Percentiles rank a stretch among this genome's conserved stretches.
These are phyloP conservation scores for Volucella bombylans DNA, from an alignment of 2,888 invertebrate genomes.

Conservation along the genomic window DNA sequence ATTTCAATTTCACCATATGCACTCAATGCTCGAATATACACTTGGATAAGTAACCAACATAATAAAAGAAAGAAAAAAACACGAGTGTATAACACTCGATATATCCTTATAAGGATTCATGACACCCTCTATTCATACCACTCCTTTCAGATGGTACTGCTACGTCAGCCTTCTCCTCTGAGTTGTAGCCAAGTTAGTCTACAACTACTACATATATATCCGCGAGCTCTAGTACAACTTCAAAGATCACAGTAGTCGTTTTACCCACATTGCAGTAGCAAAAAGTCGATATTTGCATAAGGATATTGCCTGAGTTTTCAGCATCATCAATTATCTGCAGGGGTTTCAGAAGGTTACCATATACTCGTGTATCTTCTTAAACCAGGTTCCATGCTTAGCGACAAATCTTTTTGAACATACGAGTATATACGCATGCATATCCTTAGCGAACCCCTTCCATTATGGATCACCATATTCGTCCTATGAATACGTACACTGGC, in stretches of 20 bases:
- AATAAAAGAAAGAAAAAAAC: too few species aligned
- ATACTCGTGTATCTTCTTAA: background rate
- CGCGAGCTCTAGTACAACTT: slow-evolving; percentile 18
- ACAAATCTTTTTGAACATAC: slow-evolving; percentile 11
- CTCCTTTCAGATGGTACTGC: slow-evolving; percentile 37
- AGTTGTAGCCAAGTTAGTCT: background rate
- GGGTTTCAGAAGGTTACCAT: slow-evolving; percentile 16
- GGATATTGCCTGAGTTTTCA: slow-evolving; percentile 50
- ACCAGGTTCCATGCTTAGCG: background rate
- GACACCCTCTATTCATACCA: slow-evolving; percentile 10
- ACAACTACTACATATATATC: slow-evolving; percentile 16
- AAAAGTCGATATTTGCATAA: slow-evolving; percentile 46
- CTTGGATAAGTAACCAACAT: background rate
- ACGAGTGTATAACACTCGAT: background rate
- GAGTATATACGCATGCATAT: slow-evolving; percentile 41
- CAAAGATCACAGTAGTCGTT: slow-evolving; percentile 35
- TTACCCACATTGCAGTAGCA: slow-evolving; percentile 51
- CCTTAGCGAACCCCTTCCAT: slow-evolving; percentile 4
- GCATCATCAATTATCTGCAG: slow-evolving; percentile 10
- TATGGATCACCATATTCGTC: slow-evolving; percentile 32
- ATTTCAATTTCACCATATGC: background rate
- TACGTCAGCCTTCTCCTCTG: slow-evolving; percentile 38
- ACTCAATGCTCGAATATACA: background rate
- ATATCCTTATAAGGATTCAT: slow-evolving; percentile 29
- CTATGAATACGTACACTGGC: background rate